Percentiles rank a stretch among this genome's conserved stretches.
Conservation (phyloP, 2,888 invertebrate species). For the Drosophila parthenogenetica region DNA sequence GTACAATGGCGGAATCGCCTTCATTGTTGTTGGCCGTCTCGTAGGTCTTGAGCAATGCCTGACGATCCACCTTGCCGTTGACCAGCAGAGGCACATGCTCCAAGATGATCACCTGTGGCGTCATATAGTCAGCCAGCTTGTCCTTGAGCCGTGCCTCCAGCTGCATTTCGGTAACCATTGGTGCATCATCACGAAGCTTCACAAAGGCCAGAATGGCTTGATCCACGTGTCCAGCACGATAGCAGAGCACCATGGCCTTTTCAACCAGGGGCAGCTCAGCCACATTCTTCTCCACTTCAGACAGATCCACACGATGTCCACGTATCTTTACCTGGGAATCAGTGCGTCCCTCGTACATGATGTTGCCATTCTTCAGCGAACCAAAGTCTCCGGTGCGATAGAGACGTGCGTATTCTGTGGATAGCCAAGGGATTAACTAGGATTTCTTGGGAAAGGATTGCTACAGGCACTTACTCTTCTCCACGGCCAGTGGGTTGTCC, state of each 20-base stretch:
- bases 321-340: slow-evolving; percentile 95
- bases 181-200: slow-evolving; percentile 85
- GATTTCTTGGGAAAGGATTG: neutral
- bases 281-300: slow-evolving; percentile 92
- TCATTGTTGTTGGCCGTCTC: slow-evolving; percentile 89
- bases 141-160: slow-evolving; percentile 89
- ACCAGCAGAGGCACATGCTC: slow-evolving; percentile 92
- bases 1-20: slow-evolving; percentile 85
- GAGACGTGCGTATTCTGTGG: slow-evolving; percentile 88
- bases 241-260: slow-evolving; percentile 92
- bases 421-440: neutral
- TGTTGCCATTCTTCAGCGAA: slow-evolving; percentile 87
- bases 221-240: slow-evolving; percentile 90
- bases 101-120: slow-evolving; percentile 91
- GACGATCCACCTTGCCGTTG: slow-evolving; percentile 95
- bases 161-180: slow-evolving; percentile 86
- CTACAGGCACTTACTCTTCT: slow-evolving; percentile 86
- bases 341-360: slow-evolving; percentile 92
- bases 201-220: slow-evolving; percentile 91
- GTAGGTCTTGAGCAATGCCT: slow-evolving; percentile 90
- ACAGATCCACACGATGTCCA: slow-evolving; percentile 93
- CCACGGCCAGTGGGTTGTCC: slow-evolving; percentile 90
- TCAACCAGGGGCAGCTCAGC: slow-evolving; percentile 88
- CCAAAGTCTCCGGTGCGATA: slow-evolving; percentile 95
- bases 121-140: slow-evolving; percentile 91